Evolutionary conservation across 2,797 vertebrate genomes (phyloP), one percentile per base, ranked within the genome.

Genomic region (Hydrocynus forskahlii): DNA sequence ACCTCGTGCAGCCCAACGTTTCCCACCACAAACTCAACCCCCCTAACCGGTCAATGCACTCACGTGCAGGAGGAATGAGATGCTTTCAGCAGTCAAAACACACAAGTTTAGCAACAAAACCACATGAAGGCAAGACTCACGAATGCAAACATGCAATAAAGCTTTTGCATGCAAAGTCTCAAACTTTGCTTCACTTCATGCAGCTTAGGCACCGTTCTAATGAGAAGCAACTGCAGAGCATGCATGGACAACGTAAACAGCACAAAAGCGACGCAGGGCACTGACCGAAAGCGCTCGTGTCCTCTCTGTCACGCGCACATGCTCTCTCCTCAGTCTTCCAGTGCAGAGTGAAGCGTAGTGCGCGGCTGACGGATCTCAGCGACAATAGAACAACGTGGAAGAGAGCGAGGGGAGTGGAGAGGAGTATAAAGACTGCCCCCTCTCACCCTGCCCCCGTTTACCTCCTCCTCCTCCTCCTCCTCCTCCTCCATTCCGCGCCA

Each of bases 341-440:
- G 40, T 52, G 43, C 71, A 68, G 68, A 75, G 16, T 69, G 76
- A 78, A 84, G 79, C 83, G 43, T 78, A 52, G 83, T 75, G 83
- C 74, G 14, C 73, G 74, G 73, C 77, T 48, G 83, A 91, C 88
- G 88, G 89, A 88, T 88, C 77, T 35, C 88, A 91, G 89, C 88
- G 88, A 92, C 92, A 93, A 93, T 89, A 92, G 88, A 92, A 90
- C 89, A 90, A 91, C 89, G 89, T 88, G 86, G 79, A 84, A 83
- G 83, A 82, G 86, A 75, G 81, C 81, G 87, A 76, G 82, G 85
- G 84, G 81, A 85, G 80, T 80, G 87, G 82, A 43, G 86, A 78
- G 83, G 77, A 86, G 70, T 82, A 73, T 81, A 84, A 85, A 81
- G 84, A 82, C 81, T 78, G 80, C 85, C 79, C 35, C 81, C 79